Conservation (phyloP, 64 coral and sea anemone species). For the Orbicella faveolata region DNA sequence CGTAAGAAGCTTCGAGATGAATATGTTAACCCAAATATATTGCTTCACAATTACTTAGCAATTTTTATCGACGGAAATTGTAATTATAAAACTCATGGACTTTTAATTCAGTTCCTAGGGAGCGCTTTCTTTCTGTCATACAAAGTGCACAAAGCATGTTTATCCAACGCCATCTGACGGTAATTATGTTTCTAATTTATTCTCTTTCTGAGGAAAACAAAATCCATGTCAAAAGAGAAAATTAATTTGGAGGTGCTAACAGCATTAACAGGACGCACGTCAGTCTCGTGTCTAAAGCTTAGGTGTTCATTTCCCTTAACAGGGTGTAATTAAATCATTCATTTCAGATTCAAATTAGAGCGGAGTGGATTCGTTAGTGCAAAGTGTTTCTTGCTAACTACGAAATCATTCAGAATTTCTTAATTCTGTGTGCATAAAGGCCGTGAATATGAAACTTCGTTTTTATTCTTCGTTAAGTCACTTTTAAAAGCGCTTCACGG, state of each 20-base stretch:
- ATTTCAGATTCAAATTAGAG: background rate
- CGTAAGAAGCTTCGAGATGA: background rate
- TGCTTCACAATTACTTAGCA: background rate
- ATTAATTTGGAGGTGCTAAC: conserved; percentile 6
- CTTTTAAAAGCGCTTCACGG: background rate
- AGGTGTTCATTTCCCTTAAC: background rate
- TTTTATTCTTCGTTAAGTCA: background rate
- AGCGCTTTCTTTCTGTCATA: background rate
- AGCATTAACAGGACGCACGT: background rate
- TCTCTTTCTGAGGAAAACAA: background rate
- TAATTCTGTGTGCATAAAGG: background rate
- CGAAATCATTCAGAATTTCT: background rate
- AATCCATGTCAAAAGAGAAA: background rate
- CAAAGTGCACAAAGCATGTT: background rate
- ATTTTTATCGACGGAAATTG: background rate
- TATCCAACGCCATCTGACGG: background rate
- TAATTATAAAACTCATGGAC: background rate
- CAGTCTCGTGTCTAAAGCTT: background rate
- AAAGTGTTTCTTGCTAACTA: background rate
- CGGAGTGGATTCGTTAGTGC: background rate
- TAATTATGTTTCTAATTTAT: background rate
- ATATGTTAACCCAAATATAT: background rate
- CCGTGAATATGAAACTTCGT: background rate
- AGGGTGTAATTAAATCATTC: background rate
- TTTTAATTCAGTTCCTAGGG: background rate